Conservation (phyloP, 2,113 vertebrate genomes). For the Grammomys dolichurus region DNA sequence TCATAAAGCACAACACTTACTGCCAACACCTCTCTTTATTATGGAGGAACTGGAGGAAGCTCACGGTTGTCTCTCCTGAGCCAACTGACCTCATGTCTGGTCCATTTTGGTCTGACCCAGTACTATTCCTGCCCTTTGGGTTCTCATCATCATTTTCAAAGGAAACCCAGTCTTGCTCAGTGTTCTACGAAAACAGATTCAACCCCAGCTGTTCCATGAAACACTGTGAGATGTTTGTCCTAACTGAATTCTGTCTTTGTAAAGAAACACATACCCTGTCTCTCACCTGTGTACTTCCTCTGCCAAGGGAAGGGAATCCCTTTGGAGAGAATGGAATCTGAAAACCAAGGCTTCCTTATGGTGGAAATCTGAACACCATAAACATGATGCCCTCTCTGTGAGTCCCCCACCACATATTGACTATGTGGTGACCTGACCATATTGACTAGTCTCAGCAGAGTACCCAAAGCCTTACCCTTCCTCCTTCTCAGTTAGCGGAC, state of each 20-base stretch:
- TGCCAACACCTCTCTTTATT: neutral
- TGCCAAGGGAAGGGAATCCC: neutral
- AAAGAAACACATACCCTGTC: rapidly evolving
- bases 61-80: rapidly evolving
- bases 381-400: neutral
- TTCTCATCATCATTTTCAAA: neutral
- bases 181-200: neutral
- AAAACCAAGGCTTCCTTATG: neutral
- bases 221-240: neutral
- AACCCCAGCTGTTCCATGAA: neutral
- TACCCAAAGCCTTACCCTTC: neutral
- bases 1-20: neutral
- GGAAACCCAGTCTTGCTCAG: neutral
- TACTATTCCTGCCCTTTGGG: neutral
- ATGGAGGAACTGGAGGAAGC: too few species aligned
- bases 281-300: neutral
- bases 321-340: neutral
- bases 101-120: rapidly evolving
- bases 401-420: too few species aligned
- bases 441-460: neutral
- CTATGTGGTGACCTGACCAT: too few species aligned
- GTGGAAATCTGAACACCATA: neutral
- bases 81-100: too few species aligned
- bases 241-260: neutral
- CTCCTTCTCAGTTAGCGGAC: neutral